Conservation (phyloP, 2,797 vertebrate species). For the Moxostoma hubbsi region DNA sequence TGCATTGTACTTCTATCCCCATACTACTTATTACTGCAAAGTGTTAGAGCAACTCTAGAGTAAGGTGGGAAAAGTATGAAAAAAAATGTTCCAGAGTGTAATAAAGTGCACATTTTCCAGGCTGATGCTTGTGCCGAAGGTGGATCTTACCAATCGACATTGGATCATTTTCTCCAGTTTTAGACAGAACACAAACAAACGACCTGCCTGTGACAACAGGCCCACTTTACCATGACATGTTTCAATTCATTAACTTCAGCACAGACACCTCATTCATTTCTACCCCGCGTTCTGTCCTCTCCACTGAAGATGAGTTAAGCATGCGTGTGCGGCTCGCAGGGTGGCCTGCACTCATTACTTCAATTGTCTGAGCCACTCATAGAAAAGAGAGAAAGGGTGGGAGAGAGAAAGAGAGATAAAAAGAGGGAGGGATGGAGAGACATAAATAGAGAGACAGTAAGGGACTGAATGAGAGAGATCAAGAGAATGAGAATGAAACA, state of each 20-base stretch:
- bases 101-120: constrained; percentile 32
- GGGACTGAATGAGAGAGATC: constrained; percentile 36
- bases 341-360: constrained; percentile 48
- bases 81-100: not conserved
- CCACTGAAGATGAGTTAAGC: constrained; percentile 35
- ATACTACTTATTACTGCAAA: not conserved
- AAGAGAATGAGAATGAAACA: constrained; percentile 23
- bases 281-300: constrained; percentile 26
- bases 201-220: constrained; percentile 37
- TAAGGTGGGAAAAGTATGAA: constrained; percentile 1
- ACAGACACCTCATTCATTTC: constrained; percentile 42
- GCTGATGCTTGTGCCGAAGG: constrained; percentile 20
- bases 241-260: constrained; percentile 51
- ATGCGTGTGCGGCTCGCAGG: constrained; percentile 32
- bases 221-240: constrained; percentile 40
- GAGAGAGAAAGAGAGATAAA: constrained; percentile 29
- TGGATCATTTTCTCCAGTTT: constrained; percentile 11
- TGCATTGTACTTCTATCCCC: not conserved
- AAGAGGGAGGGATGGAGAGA: too few relatives aligned
- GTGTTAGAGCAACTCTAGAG: not conserved
- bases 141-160: constrained; percentile 10
- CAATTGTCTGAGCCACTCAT: constrained; percentile 42
- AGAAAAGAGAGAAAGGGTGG: constrained; percentile 31
- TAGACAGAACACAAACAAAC: constrained; percentile 42
- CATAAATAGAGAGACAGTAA: constrained; percentile 44